Evolutionary conservation across 2,888 invertebrate genomes (phyloP).

Genomic region (Ochlodes sylvanus): DNA sequence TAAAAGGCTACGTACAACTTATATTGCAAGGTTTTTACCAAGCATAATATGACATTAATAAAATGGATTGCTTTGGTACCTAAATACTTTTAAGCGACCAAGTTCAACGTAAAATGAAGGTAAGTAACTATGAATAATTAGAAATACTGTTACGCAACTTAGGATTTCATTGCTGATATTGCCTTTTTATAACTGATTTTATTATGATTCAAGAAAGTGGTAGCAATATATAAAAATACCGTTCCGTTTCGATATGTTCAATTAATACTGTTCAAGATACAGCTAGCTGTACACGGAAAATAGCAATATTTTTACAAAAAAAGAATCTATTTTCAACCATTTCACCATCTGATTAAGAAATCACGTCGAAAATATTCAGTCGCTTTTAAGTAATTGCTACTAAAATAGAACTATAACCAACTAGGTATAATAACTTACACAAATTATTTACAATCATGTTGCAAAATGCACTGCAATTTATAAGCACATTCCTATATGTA

Average conservation of each 20-base stretch:
- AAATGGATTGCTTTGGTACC: constrained; percentile 62
- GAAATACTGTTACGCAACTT: constrained; percentile 30
- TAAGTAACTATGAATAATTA: not conserved
- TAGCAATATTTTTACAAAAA: constrained; percentile 47
- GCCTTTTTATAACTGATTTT: constrained; percentile 43
- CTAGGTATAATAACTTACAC: constrained; percentile 74
- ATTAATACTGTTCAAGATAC: constrained; percentile 40
- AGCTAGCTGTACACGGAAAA: constrained; percentile 37
- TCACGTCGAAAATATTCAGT: constrained; percentile 59
- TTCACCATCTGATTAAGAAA: not conserved
- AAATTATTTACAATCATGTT: constrained; percentile 81
- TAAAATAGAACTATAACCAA: constrained; percentile 66
- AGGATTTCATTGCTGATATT: constrained; percentile 49
- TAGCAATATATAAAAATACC: constrained; percentile 40
- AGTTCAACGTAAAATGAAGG: not conserved
- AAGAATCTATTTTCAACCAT: constrained; percentile 27
- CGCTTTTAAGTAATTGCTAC: constrained; percentile 65
- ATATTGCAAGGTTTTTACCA: constrained; percentile 53
- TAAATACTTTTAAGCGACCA: constrained; percentile 52
- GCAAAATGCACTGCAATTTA: constrained; percentile 68
- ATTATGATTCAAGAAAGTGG: constrained; percentile 31
- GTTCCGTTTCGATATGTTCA: constrained; percentile 30
- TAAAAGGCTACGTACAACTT: constrained; percentile 49
- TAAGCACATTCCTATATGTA: constrained; percentile 73
- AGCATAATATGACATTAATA: constrained; percentile 44